Conservation (phyloP, 2,113 vertebrate species). For the Acinonyx jubatus region DNA sequence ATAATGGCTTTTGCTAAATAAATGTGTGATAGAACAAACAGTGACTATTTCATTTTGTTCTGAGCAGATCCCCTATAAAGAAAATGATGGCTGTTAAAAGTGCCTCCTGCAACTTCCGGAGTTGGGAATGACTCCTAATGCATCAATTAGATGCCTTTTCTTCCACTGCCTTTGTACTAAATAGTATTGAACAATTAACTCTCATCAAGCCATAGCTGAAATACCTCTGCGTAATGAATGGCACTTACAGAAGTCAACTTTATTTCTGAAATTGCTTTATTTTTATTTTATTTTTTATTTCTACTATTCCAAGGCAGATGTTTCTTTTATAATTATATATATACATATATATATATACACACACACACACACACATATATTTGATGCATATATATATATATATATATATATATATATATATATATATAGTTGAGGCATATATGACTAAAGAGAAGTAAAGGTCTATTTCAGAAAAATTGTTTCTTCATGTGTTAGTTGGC, state of each 20-base stretch:
- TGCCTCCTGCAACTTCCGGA: slow-evolving; percentile 43
- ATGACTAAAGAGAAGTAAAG: slow-evolving; percentile 56
- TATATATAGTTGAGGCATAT: background rate
- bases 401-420: background rate
- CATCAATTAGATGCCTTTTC: slow-evolving; percentile 25
- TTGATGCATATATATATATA: background rate
- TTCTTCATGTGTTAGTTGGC: slow-evolving; percentile 3
- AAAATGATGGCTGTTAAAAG: slow-evolving; percentile 60
- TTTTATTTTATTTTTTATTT: background rate
- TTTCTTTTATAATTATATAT: slow-evolving; percentile 1
- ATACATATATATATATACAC: too few species aligned
- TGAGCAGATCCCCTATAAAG: slow-evolving; percentile 47
- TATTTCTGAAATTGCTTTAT: slow-evolving; percentile 36
- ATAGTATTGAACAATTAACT: slow-evolving; percentile 10
- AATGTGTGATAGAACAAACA: slow-evolving; percentile 13
- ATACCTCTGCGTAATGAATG: background rate
- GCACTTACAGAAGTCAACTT: background rate
- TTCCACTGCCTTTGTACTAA: slow-evolving; percentile 21
- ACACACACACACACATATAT: background rate
- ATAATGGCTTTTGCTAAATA: slow-evolving; percentile 48
- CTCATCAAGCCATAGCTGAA: background rate
- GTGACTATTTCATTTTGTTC: slow-evolving; percentile 30
- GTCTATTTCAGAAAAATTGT: slow-evolving; percentile 54
- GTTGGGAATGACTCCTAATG: slow-evolving; percentile 23
- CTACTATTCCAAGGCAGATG: slow-evolving; percentile 11